phyloP scores from a whole-genome alignment of 1,140 invertebrate species.

The Drosophila malerkotliana region DNA sequence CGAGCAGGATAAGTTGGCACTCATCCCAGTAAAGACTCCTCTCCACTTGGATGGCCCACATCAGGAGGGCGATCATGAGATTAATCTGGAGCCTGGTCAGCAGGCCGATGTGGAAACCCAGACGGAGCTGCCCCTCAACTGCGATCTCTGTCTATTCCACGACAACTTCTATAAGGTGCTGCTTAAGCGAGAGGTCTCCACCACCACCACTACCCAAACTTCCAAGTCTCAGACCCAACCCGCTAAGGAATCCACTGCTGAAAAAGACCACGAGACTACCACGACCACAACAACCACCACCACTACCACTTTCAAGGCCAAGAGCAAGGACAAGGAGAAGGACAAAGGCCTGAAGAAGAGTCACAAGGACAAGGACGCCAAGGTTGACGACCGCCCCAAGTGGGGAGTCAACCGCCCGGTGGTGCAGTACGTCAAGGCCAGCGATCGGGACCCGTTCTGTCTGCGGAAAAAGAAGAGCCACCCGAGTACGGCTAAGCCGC shows the following conservation, averaged over 20 bases:
- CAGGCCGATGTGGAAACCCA: constrained; percentile 76
- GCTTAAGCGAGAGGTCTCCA: constrained; percentile 78
- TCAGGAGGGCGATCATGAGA: background rate
- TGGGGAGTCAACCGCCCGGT: constrained; percentile 88
- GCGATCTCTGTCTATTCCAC: constrained; percentile 78
- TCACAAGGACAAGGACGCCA: constrained; percentile 65
- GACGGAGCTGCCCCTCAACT: constrained; percentile 76
- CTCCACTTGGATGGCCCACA: background rate
- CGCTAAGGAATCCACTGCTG: constrained; percentile 56
- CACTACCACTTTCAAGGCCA: constrained; percentile 80
- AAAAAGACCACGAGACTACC: constrained; percentile 78
- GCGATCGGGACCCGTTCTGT: constrained; percentile 88
- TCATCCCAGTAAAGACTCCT: constrained; percentile 61
- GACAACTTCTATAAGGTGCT: constrained; percentile 82
- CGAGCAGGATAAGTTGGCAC: constrained; percentile 55
- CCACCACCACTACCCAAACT: constrained; percentile 80
- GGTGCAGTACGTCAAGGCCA: constrained; percentile 88
- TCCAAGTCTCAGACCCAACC: constrained; percentile 69
- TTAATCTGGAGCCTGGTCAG: background rate
- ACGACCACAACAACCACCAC: constrained; percentile 82
- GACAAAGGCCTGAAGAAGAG: constrained; percentile 62
- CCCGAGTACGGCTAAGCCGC: constrained; percentile 43
- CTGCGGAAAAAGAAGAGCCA: constrained; percentile 80
- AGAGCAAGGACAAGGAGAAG: constrained; percentile 78
- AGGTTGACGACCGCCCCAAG: constrained; percentile 86